These are phyloP conservation scores for Drosophila simulans DNA, from an alignment of 1,140 invertebrate species.

Conservation along the genomic window DNA sequence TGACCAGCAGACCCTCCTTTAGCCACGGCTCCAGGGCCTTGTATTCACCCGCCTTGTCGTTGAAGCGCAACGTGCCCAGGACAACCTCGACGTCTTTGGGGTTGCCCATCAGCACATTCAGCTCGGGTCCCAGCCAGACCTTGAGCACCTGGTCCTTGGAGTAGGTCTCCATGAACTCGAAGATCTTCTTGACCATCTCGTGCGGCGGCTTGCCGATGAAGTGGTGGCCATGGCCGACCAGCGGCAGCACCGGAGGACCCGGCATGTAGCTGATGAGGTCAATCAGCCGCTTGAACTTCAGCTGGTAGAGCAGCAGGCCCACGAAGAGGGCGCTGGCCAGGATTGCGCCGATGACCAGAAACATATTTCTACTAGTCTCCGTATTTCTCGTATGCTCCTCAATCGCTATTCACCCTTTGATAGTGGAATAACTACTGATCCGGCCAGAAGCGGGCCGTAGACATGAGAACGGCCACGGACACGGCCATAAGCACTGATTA, in stretches of 20 bases:
- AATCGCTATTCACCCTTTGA: not conserved
- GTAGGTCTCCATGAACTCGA: slow-evolving; percentile 45
- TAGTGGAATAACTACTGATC: slow-evolving; percentile 5
- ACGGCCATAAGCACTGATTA: slow-evolving; percentile 8
- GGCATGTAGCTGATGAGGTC: slow-evolving; percentile 67
- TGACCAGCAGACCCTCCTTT: slow-evolving; percentile 89
- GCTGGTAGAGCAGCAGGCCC: slow-evolving; percentile 61
- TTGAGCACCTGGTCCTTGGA: slow-evolving; percentile 85
- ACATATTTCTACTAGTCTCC: slow-evolving; percentile 33
- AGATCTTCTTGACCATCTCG: slow-evolving; percentile 30
- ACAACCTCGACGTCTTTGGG: slow-evolving; percentile 73
- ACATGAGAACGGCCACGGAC: slow-evolving; percentile 8
- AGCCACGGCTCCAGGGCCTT: slow-evolving; percentile 90
- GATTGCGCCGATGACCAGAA: slow-evolving; percentile 51
- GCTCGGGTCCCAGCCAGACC: slow-evolving; percentile 75
- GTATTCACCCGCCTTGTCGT: slow-evolving; percentile 86
- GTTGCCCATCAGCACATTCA: slow-evolving; percentile 67
- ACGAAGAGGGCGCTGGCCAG: slow-evolving; percentile 54
- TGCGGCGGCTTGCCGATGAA: slow-evolving; percentile 67
- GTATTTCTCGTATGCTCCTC: not conserved
- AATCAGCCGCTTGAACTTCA: slow-evolving; percentile 72
- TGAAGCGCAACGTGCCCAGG: slow-evolving; percentile 62
- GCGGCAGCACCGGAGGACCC: slow-evolving; percentile 58
- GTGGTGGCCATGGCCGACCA: slow-evolving; percentile 74
- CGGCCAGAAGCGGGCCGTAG: not conserved